Percentiles rank a stretch among this genome's conserved stretches.
phyloP scores from a whole-genome alignment of 2,113 vertebrate species.

The Paraplagusia blochii region DNA sequence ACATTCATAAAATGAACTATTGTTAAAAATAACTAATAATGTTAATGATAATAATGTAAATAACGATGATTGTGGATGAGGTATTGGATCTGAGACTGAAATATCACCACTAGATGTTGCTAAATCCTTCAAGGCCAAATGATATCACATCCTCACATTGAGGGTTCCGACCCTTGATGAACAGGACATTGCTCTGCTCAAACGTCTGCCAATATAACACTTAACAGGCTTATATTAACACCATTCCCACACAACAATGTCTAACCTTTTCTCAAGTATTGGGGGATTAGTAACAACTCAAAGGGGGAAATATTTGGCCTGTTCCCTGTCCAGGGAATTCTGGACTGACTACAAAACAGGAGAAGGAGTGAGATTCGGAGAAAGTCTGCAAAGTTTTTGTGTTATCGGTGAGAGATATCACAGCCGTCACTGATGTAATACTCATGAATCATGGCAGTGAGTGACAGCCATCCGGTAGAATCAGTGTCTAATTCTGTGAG shows the following conservation, averaged over 20 bases:
- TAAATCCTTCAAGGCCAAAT: too few species aligned
- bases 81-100: too few species aligned
- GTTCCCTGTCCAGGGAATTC: constrained; percentile 86
- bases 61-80: too few species aligned
- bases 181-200: too few species aligned
- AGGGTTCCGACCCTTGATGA: too few species aligned
- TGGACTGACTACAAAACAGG: constrained; percentile 85
- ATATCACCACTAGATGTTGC: too few species aligned
- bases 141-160: too few species aligned
- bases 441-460: constrained; percentile 65
- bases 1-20: too few species aligned
- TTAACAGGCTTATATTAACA: constrained; percentile 74
- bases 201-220: constrained; percentile 68
- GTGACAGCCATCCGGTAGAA: constrained; percentile 37
- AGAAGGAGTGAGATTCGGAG: constrained; percentile 82
- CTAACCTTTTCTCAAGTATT: constrained; percentile 80
- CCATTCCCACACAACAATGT: constrained; percentile 75
- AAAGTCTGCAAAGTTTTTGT: constrained; percentile 56
- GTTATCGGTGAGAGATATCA: constrained; percentile 82
- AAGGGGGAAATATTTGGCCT: constrained; percentile 86
- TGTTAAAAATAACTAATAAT: too few species aligned
- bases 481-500: constrained; percentile 6
- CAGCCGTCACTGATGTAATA: constrained; percentile 75
- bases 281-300: constrained; percentile 81
- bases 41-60: too few species aligned